These are phyloP conservation scores for Spermophilus dauricus DNA, from an alignment of 2,113 vertebrate genomes.

Conservation along the genomic window DNA sequence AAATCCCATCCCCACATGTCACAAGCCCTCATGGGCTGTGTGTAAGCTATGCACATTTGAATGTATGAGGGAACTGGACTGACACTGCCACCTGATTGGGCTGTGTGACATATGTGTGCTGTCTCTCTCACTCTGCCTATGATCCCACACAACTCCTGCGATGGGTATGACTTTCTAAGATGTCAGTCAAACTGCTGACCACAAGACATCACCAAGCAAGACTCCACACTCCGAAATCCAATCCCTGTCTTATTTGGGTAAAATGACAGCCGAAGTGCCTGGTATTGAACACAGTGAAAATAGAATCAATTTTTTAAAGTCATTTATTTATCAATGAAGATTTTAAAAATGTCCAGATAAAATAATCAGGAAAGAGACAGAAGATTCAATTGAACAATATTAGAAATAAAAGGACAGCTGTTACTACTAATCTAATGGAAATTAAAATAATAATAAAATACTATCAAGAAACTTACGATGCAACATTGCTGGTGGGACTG, in stretches of 20 bases:
- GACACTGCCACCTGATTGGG: too few relatives aligned
- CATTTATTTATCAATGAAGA: neutral
- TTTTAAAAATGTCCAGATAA: neutral
- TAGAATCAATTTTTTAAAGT: neutral
- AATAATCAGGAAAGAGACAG: neutral
- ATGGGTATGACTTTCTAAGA: too few relatives aligned
- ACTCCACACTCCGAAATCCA: too few relatives aligned
- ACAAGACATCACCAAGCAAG: too few relatives aligned
- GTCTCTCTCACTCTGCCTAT: too few relatives aligned
- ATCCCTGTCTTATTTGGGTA: neutral
- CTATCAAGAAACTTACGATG: neutral
- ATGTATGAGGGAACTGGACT: too few relatives aligned
- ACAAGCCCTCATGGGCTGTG: too few relatives aligned
- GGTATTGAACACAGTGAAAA: neutral
- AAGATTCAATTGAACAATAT: neutral
- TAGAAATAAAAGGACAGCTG: neutral
- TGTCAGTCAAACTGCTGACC: too few relatives aligned
- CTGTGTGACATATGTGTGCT: too few relatives aligned
- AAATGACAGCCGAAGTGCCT: neutral
- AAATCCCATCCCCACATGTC: neutral
- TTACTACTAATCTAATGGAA: neutral
- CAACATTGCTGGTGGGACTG: neutral
- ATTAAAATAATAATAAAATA: constrained; percentile 6
- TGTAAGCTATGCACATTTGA: too few relatives aligned
- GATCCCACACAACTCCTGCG: too few relatives aligned